Base-by-base conservation (phyloP, 1,140 invertebrate species). In the Lamellibrachia luymesi region DNA sequence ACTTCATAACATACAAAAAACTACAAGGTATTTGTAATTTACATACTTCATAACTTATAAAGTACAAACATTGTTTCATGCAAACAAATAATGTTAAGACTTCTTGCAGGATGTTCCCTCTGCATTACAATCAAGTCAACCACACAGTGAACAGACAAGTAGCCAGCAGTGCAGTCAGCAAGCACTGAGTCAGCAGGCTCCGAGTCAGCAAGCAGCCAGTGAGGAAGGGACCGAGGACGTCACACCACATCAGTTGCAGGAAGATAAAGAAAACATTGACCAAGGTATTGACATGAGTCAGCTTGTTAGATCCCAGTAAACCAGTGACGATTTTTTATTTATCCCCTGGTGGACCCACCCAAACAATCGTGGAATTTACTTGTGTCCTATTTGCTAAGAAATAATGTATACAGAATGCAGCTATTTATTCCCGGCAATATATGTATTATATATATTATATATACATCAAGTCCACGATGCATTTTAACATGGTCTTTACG, bases 191-290 rank as follows among this genome's bases (percentile, higher is more conserved):
- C 64, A 80, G 64, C 64, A 80, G 64, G 64, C 64, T 22, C 8
- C 64, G 25, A 80, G 13, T 80, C 64, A 80, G 64, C 64, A 8
- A 80, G 64, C 17, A 4, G 64, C 64, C 64, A 80, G 64, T 80
- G 13, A 80, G 64, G 64, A 80, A 80, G 64, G 13, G 64, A 80
- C 64, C 17, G 6, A 80, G 64, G 64, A 80, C 64, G 64, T 80
- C 17, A 80, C 64, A 80, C 64, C 64, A 4, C 64, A 80, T 22
- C 64, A 80, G 13, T 80, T 22, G 5, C 64, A 80, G 64, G 64
- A 80, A 22, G 64, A 80, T 80, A 80, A 80, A 80, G 64, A 80
- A 80, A 80, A 80, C 64, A 80, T 80, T 80, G 64, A 80, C 64
- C 64, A 80, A 22, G 64, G 64, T 80, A 22, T 56, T 56, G 17